Percentiles rank a stretch among this genome's conserved stretches.
Conservation (phyloP, 1,140 invertebrate genomes). For the Drosophila nasuta region DNA sequence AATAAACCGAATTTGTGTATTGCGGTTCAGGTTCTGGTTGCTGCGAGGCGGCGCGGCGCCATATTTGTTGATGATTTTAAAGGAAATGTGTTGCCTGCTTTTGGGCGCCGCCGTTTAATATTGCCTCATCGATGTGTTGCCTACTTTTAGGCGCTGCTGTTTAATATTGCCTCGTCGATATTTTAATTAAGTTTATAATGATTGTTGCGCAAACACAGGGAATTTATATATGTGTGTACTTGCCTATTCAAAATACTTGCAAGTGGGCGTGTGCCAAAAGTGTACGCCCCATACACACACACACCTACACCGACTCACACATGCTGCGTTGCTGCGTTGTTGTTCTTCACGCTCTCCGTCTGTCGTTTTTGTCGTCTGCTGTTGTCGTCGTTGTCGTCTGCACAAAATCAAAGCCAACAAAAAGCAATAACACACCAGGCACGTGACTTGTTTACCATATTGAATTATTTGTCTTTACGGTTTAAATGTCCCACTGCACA, state of each 20-base stretch:
- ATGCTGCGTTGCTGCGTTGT: neutral
- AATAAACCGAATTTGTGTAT: constrained; percentile 9
- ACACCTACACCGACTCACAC: constrained; percentile 4
- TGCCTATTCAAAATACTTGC: constrained; percentile 6
- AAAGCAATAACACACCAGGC: constrained; percentile 70
- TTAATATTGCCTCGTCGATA: constrained; percentile 61
- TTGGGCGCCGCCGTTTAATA: constrained; percentile 46
- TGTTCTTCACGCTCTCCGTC: neutral
- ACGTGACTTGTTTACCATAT: constrained; percentile 80
- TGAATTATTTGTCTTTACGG: constrained; percentile 66
- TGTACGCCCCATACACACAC: neutral
- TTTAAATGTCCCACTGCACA: constrained; percentile 62
- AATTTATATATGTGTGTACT: constrained; percentile 8
- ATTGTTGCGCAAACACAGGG: constrained; percentile 43
- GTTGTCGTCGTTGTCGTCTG: constrained; percentile 36
- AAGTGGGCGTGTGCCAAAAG: constrained; percentile 33
- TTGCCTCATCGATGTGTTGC: constrained; percentile 54
- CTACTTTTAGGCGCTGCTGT: constrained; percentile 45
- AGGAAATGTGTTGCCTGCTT: constrained; percentile 53
- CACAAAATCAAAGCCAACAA: constrained; percentile 70
- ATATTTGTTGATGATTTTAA: constrained; percentile 42
- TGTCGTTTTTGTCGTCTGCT: constrained; percentile 47
- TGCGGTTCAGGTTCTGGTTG: constrained; percentile 45
- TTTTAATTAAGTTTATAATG: constrained; percentile 82
- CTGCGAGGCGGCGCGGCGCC: constrained; percentile 13